A percentile compares a stretch with the other conserved stretches of the same genome.
Evolutionary conservation across 2,888 invertebrate species (phyloP).

Genomic region (Diaperis boleti): DNA sequence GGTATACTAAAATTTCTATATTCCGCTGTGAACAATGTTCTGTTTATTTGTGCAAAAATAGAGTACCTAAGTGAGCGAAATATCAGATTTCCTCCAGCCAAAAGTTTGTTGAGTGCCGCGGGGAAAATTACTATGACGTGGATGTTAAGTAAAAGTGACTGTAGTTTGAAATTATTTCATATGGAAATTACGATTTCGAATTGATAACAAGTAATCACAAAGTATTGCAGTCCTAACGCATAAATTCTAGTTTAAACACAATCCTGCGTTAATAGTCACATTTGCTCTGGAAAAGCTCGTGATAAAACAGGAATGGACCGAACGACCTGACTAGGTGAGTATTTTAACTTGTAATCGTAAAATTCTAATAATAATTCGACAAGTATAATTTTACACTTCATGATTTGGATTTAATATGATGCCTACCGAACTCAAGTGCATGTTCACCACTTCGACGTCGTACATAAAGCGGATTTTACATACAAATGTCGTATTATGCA

Average conservation of each 20-base stretch:
- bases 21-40: background rate
- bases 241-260: too few species aligned
- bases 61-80: background rate
- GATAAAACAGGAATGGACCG: too few species aligned
- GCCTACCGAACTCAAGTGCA: background rate
- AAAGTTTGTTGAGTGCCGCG: background rate
- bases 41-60: background rate
- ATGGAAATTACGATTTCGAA: background rate
- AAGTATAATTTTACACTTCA: background rate
- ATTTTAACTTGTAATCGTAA: too few species aligned
- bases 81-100: background rate
- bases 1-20: background rate
- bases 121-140: background rate
- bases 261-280: too few species aligned
- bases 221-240: too few species aligned
- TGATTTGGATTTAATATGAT: background rate
- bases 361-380: too few species aligned
- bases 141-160: background rate
- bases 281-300: too few species aligned
- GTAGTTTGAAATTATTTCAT: background rate
- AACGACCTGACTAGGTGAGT: too few species aligned
- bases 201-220: background rate
- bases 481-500: constrained; percentile 7
- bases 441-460: constrained; percentile 17
- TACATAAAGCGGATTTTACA: constrained; percentile 13